Evolutionary conservation across 2,888 invertebrate species (phyloP).

Genomic region (Kryphioiulus occultus): DNA sequence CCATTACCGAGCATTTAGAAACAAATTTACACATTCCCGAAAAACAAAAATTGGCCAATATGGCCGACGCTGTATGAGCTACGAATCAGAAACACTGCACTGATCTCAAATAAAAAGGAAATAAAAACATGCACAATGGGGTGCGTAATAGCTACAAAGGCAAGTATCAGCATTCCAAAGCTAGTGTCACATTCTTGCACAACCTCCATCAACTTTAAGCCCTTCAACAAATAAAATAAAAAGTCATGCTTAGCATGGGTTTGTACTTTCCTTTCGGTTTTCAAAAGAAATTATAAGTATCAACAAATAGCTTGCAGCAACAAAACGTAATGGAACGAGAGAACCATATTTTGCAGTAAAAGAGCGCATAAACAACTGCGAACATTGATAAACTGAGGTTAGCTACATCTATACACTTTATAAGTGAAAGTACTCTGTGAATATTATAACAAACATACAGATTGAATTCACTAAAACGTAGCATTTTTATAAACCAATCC

Average conservation of each 20-base stretch:
- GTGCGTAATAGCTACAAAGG: not conserved
- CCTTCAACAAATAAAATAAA: not conserved
- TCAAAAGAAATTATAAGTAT: not conserved
- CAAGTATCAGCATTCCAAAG: conserved; percentile 39
- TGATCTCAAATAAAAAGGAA: not conserved
- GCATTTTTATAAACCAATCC: no score
- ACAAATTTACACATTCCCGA: not conserved
- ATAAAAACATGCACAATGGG: conserved; percentile 7
- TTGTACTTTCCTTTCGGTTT: not conserved
- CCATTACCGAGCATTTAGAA: not conserved
- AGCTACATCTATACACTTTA: no score
- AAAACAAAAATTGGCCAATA: not conserved
- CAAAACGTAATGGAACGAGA: not conserved
- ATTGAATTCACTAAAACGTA: no score
- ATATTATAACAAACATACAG: no score
- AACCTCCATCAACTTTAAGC: conserved; percentile 21
- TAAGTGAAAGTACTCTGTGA: no score
- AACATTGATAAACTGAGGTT: not conserved
- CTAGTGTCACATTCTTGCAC: conserved; percentile 40
- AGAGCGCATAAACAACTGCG: not conserved
- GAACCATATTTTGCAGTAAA: not conserved
- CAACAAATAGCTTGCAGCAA: not conserved
- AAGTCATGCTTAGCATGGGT: conserved; percentile 27
- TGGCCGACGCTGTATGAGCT: not conserved
- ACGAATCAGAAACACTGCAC: not conserved